Conservation (phyloP, 2,113 vertebrate genomes). For the Barbus barbus region DNA sequence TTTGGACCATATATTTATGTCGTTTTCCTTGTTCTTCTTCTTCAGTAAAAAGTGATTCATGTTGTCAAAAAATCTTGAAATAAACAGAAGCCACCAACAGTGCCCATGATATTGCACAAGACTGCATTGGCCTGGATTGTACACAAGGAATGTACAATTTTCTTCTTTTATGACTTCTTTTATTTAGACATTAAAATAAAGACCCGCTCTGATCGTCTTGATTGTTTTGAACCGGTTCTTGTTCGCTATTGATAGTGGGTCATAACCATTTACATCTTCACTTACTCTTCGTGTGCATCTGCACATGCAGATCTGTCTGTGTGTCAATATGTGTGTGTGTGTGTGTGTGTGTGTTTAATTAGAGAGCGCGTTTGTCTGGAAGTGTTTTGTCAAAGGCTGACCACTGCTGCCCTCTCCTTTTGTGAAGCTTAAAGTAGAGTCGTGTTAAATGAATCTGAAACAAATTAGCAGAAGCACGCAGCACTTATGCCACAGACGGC, state of each 20-base stretch:
- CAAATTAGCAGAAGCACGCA: slow-evolving; percentile 62
- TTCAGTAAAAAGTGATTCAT: no score
- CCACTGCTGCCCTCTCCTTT: slow-evolving; percentile 54
- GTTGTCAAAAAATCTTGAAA: no score
- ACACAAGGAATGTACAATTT: no score
- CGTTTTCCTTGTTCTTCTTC: no score
- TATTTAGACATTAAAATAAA: neutral
- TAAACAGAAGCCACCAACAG: no score
- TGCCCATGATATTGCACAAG: no score
- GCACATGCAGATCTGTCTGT: slow-evolving; percentile 2
- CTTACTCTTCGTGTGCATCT: neutral
- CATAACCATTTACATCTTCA: slow-evolving; percentile 27
- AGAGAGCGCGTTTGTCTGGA: slow-evolving; percentile 43
- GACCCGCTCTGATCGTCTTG: neutral
- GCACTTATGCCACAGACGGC: slow-evolving; percentile 60
- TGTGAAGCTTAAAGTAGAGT: slow-evolving; percentile 53
- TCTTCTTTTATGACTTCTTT: no score
- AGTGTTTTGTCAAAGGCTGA: slow-evolving; percentile 51
- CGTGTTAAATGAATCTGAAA: slow-evolving; percentile 65
- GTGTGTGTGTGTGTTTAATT: slow-evolving; percentile 45
- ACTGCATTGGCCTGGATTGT: no score
- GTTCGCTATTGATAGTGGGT: slow-evolving; percentile 1
- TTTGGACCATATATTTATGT: no score
- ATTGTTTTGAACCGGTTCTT: neutral
- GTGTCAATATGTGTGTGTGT: slow-evolving; percentile 28